phyloP scores from a whole-genome alignment of 2,113 vertebrate species.

The Eulacestoma nigropectus region DNA sequence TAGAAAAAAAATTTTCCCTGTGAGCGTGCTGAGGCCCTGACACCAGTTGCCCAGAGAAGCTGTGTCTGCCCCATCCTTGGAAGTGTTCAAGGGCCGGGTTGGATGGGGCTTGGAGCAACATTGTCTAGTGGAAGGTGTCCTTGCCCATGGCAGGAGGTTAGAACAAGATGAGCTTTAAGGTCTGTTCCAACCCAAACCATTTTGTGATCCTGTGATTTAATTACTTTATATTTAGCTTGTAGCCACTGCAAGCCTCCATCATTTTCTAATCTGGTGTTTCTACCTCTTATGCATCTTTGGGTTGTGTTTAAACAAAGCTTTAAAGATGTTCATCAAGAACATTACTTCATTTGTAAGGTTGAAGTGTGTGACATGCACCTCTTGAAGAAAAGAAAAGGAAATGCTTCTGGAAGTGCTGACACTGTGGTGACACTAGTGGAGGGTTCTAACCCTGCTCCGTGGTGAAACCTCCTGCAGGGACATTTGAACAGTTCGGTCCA shows the following conservation, averaged over 20 bases:
- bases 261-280: background rate
- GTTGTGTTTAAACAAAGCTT: background rate
- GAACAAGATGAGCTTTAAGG: background rate
- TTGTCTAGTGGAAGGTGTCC: accelerated
- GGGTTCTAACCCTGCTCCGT: background rate
- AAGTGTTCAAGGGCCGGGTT: background rate
- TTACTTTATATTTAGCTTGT: background rate
- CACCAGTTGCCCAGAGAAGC: background rate
- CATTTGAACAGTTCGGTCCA: background rate
- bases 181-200: background rate
- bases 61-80: background rate
- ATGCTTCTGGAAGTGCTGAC: background rate
- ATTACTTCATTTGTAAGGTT: background rate
- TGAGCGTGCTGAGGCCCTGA: no score
- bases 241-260: background rate
- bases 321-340: background rate
- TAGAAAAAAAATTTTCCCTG: background rate
- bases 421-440: background rate
- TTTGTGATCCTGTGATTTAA: background rate
- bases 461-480: background rate
- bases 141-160: background rate
- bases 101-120: background rate
- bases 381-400: background rate
- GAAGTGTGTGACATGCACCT: accelerated
- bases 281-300: background rate